Base-by-base conservation (phyloP, 1,140 invertebrate genomes). In the Rhagoletis zephyria region DNA sequence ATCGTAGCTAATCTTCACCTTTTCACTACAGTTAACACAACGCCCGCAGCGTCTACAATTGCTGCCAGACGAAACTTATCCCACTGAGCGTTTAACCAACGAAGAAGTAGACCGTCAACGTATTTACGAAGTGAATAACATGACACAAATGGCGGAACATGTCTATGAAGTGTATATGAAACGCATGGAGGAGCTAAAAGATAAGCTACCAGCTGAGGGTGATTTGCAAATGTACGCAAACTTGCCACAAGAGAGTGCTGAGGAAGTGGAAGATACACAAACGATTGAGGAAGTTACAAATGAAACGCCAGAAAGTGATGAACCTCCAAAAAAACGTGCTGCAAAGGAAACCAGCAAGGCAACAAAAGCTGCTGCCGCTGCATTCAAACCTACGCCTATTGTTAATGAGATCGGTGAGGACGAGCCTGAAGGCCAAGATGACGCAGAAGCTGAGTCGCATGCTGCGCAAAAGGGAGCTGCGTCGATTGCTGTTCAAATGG, bases 61-160 rank as follows among this genome's bases (percentile, higher is more conserved):
- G 4, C 93, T 96, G 40, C 96, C 97, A 40, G 94, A 95, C 85
- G 98, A 99, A 93, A 94, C 92, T 4, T 98, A 96, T 93, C 97
- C 97, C 1, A 94, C 96, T 0, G 93, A 94, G 63, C 94, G 97
- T 88, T 90, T 93, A 2, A 93, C 93, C 59, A 90, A 89, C 16
- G 93, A 94, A 7, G 81, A 87, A 9, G 89, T 90, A 89, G 92
- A 88, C 89, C 88, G 16, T 87, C 90, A 63, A 85, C 91, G 90
- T 70, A 92, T 88, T 14, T 90, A 88, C 64, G 90, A 95, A 2
- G 95, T 98, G 2, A 94, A 96, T 89, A 97, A 98, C 93, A 98
- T 99, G 97, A 95, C 97, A 2, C 96, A 98, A 88, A 98, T 98
- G 97, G 97, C 97, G 0, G 95, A 97, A 90, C 98, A 97, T 94